A percentile compares a stretch with the other conserved stretches of the same genome.
These are phyloP conservation scores for Lysiphlebus fabarum DNA, from an alignment of 1,140 invertebrate genomes.

Conservation along the genomic window DNA sequence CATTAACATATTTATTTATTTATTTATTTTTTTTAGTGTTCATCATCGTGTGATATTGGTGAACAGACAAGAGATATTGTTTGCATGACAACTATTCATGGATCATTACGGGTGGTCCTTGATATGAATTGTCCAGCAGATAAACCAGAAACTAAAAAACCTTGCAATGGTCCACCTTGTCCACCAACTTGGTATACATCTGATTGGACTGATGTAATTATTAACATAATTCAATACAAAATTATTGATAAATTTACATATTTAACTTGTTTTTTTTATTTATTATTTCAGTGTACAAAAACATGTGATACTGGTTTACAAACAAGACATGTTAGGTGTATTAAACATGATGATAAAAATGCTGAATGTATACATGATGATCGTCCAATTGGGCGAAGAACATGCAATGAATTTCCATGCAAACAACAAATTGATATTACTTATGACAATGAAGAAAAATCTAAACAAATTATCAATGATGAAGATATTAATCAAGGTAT, in stretches of 20 bases:
- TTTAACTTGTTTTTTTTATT: background rate
- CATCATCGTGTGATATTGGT: constrained; percentile 61
- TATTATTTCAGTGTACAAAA: constrained; percentile 52
- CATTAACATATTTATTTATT: constrained; percentile 14
- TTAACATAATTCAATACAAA: background rate
- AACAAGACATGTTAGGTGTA: constrained; percentile 60
- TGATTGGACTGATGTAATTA: constrained; percentile 60
- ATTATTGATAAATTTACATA: background rate
- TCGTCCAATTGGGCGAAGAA: constrained; percentile 57
- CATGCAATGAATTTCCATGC: constrained; percentile 64
- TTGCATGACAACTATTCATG: constrained; percentile 55
- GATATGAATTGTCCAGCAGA: constrained; percentile 52
- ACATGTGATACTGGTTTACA: constrained; percentile 63
- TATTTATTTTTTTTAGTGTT: constrained; percentile 57
- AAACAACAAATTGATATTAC: constrained; percentile 29
- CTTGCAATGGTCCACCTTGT: constrained; percentile 57
- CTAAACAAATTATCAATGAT: constrained; percentile 38
- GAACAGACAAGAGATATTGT: constrained; percentile 60
- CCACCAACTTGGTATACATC: constrained; percentile 61
- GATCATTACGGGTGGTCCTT: constrained; percentile 43
- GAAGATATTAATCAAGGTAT: constrained; percentile 39
- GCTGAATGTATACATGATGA: constrained; percentile 57
- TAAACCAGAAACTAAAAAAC: constrained; percentile 47
- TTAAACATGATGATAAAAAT: constrained; percentile 53
- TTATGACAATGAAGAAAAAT: constrained; percentile 24